These are phyloP conservation scores for human (Homo sapiens) DNA, from an alignment of 2,113 vertebrate genomes.

Conservation along the genomic window GRCh38 chr7:76960001-76960500, in stretches of 20 bases:
- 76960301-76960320: background rate
- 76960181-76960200: background rate
- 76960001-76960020: background rate
- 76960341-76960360: background rate
- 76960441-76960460: background rate
- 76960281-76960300: background rate
- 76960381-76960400: background rate
- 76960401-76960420: background rate
- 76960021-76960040: conserved; percentile 17
- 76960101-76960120: background rate
- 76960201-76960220: background rate
- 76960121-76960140: background rate
- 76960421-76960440: background rate
- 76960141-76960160: background rate
- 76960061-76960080: conserved; percentile 39
- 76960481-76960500: background rate
- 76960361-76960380: background rate
- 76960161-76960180: background rate
- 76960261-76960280: background rate
- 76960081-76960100: background rate
- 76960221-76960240: background rate
- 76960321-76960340: background rate
- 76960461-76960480: background rate
- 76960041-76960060: conserved; percentile 62
- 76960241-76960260: background rate